Conservation (phyloP, 2,888 invertebrate genomes). For the Tillus elongatus region DNA sequence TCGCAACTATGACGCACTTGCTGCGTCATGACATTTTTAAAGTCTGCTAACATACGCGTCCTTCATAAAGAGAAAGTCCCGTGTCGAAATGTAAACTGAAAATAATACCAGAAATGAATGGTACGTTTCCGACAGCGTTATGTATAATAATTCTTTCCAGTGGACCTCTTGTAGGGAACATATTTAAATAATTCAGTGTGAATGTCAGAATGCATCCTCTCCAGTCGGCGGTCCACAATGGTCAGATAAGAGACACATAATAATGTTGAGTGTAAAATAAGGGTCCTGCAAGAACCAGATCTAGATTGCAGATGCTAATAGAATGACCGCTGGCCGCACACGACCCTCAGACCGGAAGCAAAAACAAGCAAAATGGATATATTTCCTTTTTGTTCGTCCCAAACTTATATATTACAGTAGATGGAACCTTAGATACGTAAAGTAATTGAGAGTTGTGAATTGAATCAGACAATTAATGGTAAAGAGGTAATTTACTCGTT, state of each 20-base stretch:
- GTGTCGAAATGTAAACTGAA: no score
- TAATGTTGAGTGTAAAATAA: conserved; percentile 38
- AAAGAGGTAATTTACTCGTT: conserved; percentile 20
- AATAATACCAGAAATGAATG: no score
- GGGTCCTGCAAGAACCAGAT: conserved; percentile 41
- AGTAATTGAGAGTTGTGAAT: conserved; percentile 36
- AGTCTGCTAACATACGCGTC: no score
- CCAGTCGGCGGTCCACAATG: no score
- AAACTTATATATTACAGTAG: conserved; percentile 37
- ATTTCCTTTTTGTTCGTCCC: conserved; percentile 41
- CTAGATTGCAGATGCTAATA: conserved; percentile 45
- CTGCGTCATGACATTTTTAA: no score
- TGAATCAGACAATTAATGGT: conserved; percentile 36
- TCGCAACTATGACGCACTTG: no score
- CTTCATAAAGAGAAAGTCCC: no score
- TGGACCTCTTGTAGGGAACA: no score
- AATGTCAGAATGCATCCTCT: no score
- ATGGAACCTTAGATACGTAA: conserved; percentile 34
- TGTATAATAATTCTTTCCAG: no score
- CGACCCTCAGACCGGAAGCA: conserved; percentile 38
- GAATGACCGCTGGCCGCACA: conserved; percentile 41
- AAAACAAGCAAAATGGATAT: conserved; percentile 43
- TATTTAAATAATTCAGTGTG: no score
- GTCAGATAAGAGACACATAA: conserved; percentile 29
- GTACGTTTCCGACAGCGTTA: no score